Percentiles rank a stretch among this genome's conserved stretches.
Evolutionary conservation across 2,888 invertebrate genomes (phyloP).

Genomic region (Drosophila siamana): DNA sequence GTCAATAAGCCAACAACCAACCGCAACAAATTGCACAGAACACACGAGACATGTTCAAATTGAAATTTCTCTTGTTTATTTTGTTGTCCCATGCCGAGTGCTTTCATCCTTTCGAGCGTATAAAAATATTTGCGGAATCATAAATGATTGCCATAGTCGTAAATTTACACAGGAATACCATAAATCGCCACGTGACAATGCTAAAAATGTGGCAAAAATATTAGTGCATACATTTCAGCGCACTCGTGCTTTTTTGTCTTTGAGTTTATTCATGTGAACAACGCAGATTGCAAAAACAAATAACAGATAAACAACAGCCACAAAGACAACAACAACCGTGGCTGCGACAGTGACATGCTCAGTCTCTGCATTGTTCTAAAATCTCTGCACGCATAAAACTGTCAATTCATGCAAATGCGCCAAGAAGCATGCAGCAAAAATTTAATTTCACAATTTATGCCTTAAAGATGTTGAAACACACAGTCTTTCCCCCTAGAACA

Average conservation of each 20-base stretch:
- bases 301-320: constrained; percentile 29
- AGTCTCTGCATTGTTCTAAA: neutral
- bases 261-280: constrained; percentile 54
- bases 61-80: constrained; percentile 12
- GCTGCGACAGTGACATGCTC: neutral
- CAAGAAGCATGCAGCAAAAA: constrained; percentile 33
- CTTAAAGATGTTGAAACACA: constrained; percentile 16
- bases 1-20: constrained; percentile 16
- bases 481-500: constrained; percentile 2
- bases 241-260: constrained; percentile 7
- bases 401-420: constrained; percentile 40
- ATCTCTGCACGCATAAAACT: constrained; percentile 28
- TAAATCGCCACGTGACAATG: constrained; percentile 58
- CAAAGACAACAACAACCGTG: constrained; percentile 8
- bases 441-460: constrained; percentile 49
- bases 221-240: constrained; percentile 28
- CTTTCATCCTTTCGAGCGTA: neutral
- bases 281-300: constrained; percentile 52
- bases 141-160: constrained; percentile 27
- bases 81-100: neutral
- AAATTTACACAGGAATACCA: constrained; percentile 32
- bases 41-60: constrained; percentile 7
- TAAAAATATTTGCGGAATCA: constrained; percentile 31
- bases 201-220: constrained; percentile 34
- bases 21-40: constrained; percentile 5